Conservation (phyloP, 2,113 vertebrate species). For the Rhinopithecus roxellana region DNA sequence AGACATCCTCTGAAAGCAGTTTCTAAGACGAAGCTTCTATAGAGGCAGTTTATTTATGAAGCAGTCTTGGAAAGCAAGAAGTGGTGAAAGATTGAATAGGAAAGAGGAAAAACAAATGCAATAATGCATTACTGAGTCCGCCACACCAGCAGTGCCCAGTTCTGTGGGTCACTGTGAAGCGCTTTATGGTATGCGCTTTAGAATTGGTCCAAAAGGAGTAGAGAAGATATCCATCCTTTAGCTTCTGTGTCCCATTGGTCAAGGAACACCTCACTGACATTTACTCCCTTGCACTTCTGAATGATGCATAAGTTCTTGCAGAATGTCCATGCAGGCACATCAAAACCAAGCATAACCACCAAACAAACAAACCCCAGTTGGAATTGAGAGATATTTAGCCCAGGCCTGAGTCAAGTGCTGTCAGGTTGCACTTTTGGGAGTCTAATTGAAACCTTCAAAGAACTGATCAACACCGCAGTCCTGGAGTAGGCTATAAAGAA, state of each 20-base stretch:
- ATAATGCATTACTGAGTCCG: not conserved
- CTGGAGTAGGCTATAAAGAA: not conserved
- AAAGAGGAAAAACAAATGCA: not conserved
- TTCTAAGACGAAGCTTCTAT: not conserved
- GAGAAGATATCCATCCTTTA: too few relatives aligned
- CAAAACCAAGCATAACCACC: not conserved
- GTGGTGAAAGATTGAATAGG: not conserved
- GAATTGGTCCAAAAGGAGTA: not conserved
- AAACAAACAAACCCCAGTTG: not conserved
- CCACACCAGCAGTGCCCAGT: not conserved
- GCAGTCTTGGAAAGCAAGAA: not conserved
- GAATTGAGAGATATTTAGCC: not conserved
- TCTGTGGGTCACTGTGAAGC: not conserved
- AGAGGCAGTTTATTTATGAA: not conserved
- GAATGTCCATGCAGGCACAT: not conserved
- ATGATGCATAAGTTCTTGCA: not conserved
- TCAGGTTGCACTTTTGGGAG: not conserved
- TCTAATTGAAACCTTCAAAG: not conserved
- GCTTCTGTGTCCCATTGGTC: not conserved
- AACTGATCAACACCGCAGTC: not conserved
- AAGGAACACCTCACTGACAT: not conserved
- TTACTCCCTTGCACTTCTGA: not conserved
- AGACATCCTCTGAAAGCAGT: not conserved
- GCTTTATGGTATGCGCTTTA: not conserved
- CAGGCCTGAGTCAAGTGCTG: not conserved